Evolutionary conservation across 2,113 vertebrate species (phyloP).

Genomic region (Zingel zingel): DNA sequence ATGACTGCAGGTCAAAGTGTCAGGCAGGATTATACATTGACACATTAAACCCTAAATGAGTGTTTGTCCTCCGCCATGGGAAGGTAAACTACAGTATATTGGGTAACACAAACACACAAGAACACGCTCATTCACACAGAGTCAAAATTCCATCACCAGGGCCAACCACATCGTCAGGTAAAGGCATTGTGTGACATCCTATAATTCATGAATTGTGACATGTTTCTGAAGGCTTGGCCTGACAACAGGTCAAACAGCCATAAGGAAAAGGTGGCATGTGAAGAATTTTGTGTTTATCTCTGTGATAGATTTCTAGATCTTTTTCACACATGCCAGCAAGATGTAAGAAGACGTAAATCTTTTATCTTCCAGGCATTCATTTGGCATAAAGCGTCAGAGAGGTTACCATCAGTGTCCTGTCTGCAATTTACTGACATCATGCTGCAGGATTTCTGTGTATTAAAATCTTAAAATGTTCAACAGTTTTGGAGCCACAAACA

Average conservation of each 20-base stretch:
- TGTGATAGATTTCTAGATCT: not conserved
- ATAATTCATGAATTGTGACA: conserved; percentile 59
- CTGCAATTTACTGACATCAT: conserved; percentile 31
- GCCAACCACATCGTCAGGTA: conserved; percentile 51
- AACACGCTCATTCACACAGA: conserved; percentile 6
- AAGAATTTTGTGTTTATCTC: conserved; percentile 25
- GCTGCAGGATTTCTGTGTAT: conserved; percentile 25
- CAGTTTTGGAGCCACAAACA: not conserved
- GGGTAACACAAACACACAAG: conserved; percentile 23
- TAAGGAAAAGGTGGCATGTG: conserved; percentile 41
- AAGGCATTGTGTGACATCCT: conserved; percentile 42
- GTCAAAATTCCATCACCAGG: conserved; percentile 53
- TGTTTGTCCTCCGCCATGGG: conserved; percentile 39
- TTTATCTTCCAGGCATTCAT: conserved; percentile 10
- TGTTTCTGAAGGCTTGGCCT: conserved; percentile 53
- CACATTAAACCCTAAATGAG: conserved; percentile 39
- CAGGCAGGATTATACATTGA: conserved; percentile 29
- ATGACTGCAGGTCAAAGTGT: conserved; percentile 10
- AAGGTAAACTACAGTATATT: conserved; percentile 33
- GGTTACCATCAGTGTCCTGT: conserved; percentile 8
- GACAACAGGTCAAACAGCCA: conserved; percentile 52
- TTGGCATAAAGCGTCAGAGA: not conserved
- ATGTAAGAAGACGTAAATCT: not conserved
- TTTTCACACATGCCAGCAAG: conserved; percentile 2
- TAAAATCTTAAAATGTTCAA: conserved; percentile 24